A percentile compares a stretch with the other conserved stretches of the same genome.
Evolutionary conservation across 2,113 vertebrate species (phyloP).

Genomic region (Cyprinodon variegatus): DNA sequence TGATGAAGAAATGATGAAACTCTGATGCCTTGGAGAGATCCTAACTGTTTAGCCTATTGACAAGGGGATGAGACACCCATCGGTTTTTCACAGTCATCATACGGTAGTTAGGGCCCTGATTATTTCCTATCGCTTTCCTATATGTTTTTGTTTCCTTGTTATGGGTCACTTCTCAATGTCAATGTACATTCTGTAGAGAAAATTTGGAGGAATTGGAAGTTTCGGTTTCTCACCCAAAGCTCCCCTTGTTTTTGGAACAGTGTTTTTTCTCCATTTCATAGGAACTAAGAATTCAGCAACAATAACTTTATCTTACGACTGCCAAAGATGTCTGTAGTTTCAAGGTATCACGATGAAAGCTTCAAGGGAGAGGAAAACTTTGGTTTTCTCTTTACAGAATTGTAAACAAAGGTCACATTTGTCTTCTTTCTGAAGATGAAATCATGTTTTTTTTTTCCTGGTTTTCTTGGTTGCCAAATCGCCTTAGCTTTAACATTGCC

Average conservation of each 20-base stretch:
- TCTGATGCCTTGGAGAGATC: constrained; percentile 14
- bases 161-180: background rate
- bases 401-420: background rate
- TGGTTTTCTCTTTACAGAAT: too few species aligned
- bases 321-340: too few species aligned
- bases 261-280: too few species aligned
- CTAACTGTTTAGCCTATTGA: constrained; percentile 39
- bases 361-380: too few species aligned
- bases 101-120: constrained; percentile 38
- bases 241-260: too few species aligned
- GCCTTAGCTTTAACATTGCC: background rate
- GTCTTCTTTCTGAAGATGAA: background rate
- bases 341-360: too few species aligned
- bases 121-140: constrained; percentile 27
- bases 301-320: too few species aligned
- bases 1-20: constrained; percentile 35
- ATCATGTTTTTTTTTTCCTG: too few species aligned
- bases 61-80: constrained; percentile 15
- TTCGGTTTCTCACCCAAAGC: background rate
- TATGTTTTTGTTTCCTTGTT: background rate
- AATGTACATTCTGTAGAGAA: background rate
- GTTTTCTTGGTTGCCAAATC: background rate
- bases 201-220: background rate
- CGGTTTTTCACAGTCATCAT: constrained; percentile 8
- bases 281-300: too few species aligned